Evolutionary conservation across 2,113 vertebrate species (phyloP).

Genomic region (Sylvia atricapilla): DNA sequence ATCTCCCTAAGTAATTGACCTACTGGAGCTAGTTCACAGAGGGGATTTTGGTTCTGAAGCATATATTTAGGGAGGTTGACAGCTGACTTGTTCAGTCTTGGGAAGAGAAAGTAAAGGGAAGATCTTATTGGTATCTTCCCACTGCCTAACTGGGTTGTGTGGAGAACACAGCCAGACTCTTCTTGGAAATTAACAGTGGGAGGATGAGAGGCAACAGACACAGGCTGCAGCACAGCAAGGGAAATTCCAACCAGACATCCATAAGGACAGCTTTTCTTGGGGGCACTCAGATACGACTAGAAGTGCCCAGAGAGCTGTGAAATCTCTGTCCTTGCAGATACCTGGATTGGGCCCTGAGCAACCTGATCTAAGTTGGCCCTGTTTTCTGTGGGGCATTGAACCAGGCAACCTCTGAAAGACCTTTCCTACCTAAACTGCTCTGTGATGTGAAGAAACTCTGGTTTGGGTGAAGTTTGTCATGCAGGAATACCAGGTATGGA

Average conservation of each 20-base stretch:
- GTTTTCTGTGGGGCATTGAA: not conserved
- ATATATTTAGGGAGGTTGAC: not conserved
- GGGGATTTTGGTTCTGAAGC: not conserved
- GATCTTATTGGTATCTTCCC: not conserved
- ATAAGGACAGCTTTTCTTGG: not conserved
- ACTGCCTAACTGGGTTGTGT: not conserved
- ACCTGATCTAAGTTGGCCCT: not conserved
- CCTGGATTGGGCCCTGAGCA: not conserved
- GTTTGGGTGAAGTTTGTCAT: not conserved
- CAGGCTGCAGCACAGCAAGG: not conserved
- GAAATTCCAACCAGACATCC: not conserved
- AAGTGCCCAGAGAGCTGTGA: not conserved
- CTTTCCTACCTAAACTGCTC: not conserved
- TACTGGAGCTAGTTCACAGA: not conserved
- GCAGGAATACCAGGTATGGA: not conserved
- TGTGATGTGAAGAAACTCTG: not conserved
- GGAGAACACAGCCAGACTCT: not conserved
- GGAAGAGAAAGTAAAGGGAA: not conserved
- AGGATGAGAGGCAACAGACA: not conserved
- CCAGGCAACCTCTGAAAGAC: not conserved
- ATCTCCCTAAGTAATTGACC: not conserved
- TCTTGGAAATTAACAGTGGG: not conserved
- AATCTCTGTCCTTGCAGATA: not conserved
- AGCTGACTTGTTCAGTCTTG: not conserved
- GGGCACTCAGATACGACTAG: not conserved